Base-by-base conservation (phyloP, 2,113 vertebrate genomes). In the Cyanistes caeruleus region DNA sequence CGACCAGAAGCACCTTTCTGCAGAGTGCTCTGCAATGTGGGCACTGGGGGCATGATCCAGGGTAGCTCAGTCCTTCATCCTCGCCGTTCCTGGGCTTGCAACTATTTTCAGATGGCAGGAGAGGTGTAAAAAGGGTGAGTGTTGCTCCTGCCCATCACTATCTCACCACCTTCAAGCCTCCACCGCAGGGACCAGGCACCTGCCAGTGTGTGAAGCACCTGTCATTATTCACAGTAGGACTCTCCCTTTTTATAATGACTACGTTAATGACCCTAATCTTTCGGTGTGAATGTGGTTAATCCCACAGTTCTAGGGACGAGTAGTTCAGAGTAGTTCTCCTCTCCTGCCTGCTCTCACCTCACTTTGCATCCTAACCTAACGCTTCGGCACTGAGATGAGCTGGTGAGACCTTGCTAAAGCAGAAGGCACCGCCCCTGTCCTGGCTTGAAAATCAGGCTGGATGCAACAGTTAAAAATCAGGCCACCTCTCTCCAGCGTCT, bases 191-290 rank as follows among this genome's bases (percentile, higher is more conserved):
- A 73, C 43, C 30, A 78, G 59, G 64, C 87, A 95, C 80, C 52
- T 95, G 80, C 52, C 49, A 31, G 15, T 5, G 13, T 11, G 13
- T 67, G 69, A 81, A 92, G 86, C 35, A 75, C 79, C 83, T 51
- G 64, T 44, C 64, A 14, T 80, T 86, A 80, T 67, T 88, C 69
- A 31, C 56, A 64, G 60, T 11, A 72, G 87, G 74, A 89, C 95
- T 95, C 93, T 93, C 86, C 89, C 69, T 94, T 84, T 87, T 89
- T 74, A 79, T 53, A 89, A 92, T 89, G 49, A 84, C 80, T 79
- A 5, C 0, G 0, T 92, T 92, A 92, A 94, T 84, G 80, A 58
- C 73, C 78, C 53, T 92, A 52, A 93, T 65, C 49, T 87, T 48
- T 48, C 25, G 21, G 73, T 91, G 52, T 53, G 64, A 55, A 39